Conservation (phyloP, 1,140 invertebrate species). For the Camponotus vicinus region DNA sequence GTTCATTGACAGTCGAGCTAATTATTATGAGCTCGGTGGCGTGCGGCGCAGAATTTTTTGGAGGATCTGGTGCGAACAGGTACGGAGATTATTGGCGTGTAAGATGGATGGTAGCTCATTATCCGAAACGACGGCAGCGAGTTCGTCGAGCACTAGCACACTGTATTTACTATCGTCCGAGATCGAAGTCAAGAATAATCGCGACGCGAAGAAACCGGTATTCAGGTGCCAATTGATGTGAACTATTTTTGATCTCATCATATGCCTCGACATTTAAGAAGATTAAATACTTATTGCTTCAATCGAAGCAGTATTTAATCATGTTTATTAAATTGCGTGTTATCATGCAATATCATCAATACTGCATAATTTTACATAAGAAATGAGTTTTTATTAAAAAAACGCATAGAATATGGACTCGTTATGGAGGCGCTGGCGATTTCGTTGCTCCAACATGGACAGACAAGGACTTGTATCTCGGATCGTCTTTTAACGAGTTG, state of each 20-base stretch:
- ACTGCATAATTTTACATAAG: background rate
- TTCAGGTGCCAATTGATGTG: constrained; percentile 51
- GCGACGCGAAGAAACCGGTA: constrained; percentile 32
- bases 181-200: constrained; percentile 60
- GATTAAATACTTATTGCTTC: background rate
- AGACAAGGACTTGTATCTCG: constrained; percentile 78
- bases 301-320: background rate
- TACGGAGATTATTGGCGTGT: constrained; percentile 81
- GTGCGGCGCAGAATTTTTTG: constrained; percentile 82
- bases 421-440: constrained; percentile 74
- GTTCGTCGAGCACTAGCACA: constrained; percentile 84
- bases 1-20: constrained; percentile 78
- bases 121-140: constrained; percentile 86
- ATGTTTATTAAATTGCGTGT: background rate
- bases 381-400: background rate
- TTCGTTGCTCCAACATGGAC: constrained; percentile 70
- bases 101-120: constrained; percentile 82
- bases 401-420: constrained; percentile 69
- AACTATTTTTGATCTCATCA: background rate
- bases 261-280: background rate
- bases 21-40: constrained; percentile 82
- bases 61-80: constrained; percentile 87
- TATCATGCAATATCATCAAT: background rate
- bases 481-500: constrained; percentile 75
- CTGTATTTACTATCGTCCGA: constrained; percentile 80